Evolutionary conservation across 2,888 invertebrate genomes (phyloP).

Genomic region (Sepiola atlantica): DNA sequence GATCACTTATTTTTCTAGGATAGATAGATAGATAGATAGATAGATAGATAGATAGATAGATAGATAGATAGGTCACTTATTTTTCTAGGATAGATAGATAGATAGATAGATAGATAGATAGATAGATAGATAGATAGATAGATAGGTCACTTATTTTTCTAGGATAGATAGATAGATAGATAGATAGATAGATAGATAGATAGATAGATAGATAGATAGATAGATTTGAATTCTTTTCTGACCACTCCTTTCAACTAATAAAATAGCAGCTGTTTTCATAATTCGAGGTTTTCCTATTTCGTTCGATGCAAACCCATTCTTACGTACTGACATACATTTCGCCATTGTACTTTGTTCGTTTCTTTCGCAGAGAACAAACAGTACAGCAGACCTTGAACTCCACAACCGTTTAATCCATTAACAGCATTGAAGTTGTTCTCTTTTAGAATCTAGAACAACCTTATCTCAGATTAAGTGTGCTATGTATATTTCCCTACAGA

Average conservation of each 20-base stretch:
- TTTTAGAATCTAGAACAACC: background rate
- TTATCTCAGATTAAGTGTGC: background rate
- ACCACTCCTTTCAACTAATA: background rate
- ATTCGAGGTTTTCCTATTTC: background rate
- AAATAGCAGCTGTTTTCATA: background rate
- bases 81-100: too few relatives aligned
- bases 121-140: too few relatives aligned
- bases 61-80: too few relatives aligned
- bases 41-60: too few relatives aligned
- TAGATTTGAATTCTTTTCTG: background rate
- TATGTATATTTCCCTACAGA: background rate
- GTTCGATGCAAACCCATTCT: background rate
- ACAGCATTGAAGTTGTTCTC: background rate
- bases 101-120: too few relatives aligned
- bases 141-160: too few relatives aligned
- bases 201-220: too few relatives aligned
- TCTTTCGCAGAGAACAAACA: background rate
- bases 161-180: too few relatives aligned
- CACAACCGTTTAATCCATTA: background rate
- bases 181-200: too few relatives aligned
- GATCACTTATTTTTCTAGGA: too few relatives aligned
- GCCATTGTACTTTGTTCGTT: conserved; percentile 2
- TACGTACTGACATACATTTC: background rate
- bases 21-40: too few relatives aligned
- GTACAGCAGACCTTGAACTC: conserved; percentile 21